Evolutionary conservation across 1,140 invertebrate species (phyloP).

Genomic region (Eulimnadia texana): DNA sequence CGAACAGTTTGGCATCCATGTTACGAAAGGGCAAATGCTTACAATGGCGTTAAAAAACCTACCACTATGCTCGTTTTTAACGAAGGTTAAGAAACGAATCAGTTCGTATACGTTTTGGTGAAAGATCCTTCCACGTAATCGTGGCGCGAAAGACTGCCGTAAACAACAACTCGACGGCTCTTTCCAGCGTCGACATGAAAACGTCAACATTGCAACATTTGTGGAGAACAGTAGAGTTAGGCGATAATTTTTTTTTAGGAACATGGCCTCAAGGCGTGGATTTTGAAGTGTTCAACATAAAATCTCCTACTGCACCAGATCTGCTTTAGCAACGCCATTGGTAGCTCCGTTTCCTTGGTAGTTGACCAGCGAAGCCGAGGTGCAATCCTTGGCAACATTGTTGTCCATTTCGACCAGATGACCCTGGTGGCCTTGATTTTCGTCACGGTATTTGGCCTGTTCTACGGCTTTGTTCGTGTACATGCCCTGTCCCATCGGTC

Average conservation of each 20-base stretch:
- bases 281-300: not conserved
- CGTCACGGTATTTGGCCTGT: not conserved
- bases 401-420: not conserved
- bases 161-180: no score
- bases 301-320: not conserved
- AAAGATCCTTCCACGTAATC: not conserved
- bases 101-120: not conserved
- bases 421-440: not conserved
- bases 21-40: not conserved
- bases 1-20: not conserved
- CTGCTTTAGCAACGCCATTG: not conserved
- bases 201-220: no score
- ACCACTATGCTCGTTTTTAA: no score
- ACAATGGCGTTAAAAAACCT: no score
- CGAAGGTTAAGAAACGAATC: not conserved
- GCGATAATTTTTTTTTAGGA: not conserved
- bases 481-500: constrained; percentile 8
- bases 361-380: not conserved
- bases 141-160: no score
- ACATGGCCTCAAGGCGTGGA: not conserved
- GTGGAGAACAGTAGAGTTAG: not conserved
- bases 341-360: not conserved
- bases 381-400: not conserved
- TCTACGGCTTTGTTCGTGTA: constrained; percentile 6
- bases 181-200: no score